Base-by-base conservation (phyloP, 1,140 invertebrate species). In the Temnothorax curvispinosus region DNA sequence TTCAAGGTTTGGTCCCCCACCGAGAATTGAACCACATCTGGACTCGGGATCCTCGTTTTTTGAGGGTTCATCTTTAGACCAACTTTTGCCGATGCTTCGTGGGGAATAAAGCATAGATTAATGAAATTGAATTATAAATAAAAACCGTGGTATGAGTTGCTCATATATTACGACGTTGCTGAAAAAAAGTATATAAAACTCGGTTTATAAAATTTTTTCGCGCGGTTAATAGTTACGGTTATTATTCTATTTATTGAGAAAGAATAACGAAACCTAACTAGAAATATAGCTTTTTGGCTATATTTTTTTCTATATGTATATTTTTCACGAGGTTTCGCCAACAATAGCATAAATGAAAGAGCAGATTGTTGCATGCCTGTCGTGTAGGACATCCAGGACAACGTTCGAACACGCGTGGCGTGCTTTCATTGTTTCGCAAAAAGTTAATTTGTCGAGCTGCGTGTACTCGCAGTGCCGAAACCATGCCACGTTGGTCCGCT, bases 361-460 rank as follows among this genome's bases (percentile, higher is more conserved):
- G 13, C 41, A 35, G 50, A 71, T 75, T 56, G 69, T 60, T 75
- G 54, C 27, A 27, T 27, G 27, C 35, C 32, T 15, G 44, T 56
- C 38, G 50, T 81, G 50, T 72, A 32, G 21, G 21, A 47, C 41
- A 7, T 84, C 54, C 52, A 74, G 54, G 13, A 82, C 80, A 74
- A 60, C 27, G 67, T 75, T 84, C 41, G 80, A 84, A 84, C 47
- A 62, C 54, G 80, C 69, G 13, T 60, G 41, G 21, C 7, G 80
- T 32, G 50, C 41, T 85, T 78, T 38, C 82, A 78, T 77, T 85
- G 75, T 78, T 67, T n/a, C 47, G 74, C 82, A 76, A 78, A 85
- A 77, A 85, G 82, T 85, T 78, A 78, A 85, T 85, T 85, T 78
- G 82, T 85, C 74, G 74, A 85, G 67, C 18, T 41, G 38, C 47